Evolutionary conservation across 2,888 invertebrate genomes (phyloP).

Genomic region (Eilema caniola): DNA sequence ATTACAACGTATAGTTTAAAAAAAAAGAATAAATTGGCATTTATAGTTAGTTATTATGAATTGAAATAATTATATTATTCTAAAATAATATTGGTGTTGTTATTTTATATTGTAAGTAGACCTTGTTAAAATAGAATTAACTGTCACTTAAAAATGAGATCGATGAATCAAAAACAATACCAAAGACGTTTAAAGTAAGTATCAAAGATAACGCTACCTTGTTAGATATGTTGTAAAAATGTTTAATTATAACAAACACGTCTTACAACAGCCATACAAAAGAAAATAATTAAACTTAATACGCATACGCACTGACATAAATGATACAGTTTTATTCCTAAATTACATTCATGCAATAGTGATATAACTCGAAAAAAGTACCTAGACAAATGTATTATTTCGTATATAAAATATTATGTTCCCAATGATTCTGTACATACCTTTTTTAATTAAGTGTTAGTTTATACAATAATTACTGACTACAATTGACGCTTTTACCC

Average conservation of each 20-base stretch:
- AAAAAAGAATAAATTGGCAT: slow-evolving; percentile 80
- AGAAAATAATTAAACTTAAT: no score
- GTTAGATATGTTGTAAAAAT: neutral
- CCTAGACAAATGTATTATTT: neutral
- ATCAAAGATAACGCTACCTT: neutral
- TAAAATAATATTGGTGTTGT: slow-evolving; percentile 84
- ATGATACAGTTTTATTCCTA: neutral
- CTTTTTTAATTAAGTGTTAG: neutral
- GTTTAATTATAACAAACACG: neutral
- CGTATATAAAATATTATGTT: neutral
- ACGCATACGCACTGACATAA: neutral
- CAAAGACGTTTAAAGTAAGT: neutral
- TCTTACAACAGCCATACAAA: neutral
- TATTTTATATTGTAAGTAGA: slow-evolving; percentile 62
- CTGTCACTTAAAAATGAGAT: neutral
- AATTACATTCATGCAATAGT: neutral
- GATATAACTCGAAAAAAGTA: neutral
- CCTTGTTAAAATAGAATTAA: slow-evolving; percentile 6
- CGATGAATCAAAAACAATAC: neutral
- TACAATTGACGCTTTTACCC: neutral
- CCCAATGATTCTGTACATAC: no score
- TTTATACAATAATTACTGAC: neutral
- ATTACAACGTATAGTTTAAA: slow-evolving; percentile 78
- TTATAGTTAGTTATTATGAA: slow-evolving; percentile 87
- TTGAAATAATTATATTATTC: slow-evolving; percentile 87